Conservation (phyloP, 2,113 vertebrate species). For the Zosterops japonicus region DNA sequence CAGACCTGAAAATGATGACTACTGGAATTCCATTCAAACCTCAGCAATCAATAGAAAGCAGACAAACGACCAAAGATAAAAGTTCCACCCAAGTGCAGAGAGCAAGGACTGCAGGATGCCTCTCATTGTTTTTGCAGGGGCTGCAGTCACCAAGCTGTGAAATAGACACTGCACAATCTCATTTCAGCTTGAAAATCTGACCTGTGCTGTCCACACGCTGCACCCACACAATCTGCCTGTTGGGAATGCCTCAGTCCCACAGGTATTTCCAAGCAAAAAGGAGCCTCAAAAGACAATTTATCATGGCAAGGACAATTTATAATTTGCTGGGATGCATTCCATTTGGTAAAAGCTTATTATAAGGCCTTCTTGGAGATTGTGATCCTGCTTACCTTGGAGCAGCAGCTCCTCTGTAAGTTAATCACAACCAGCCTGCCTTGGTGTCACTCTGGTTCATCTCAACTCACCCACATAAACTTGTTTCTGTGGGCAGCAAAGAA, state of each 20-base stretch:
- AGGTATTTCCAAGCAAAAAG: background rate
- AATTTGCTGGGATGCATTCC: background rate
- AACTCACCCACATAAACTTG: background rate
- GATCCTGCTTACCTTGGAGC: background rate
- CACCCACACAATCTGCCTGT: background rate
- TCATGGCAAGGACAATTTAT: background rate
- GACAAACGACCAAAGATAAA: slow-evolving; percentile 39
- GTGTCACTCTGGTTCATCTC: background rate
- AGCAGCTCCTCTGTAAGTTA: background rate
- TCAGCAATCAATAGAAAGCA: slow-evolving; percentile 15
- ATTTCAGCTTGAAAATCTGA: background rate
- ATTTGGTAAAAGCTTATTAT: background rate
- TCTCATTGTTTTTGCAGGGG: slow-evolving; percentile 1
- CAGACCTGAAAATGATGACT: slow-evolving; percentile 25
- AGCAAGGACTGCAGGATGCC: background rate
- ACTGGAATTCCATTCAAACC: slow-evolving; percentile 37
- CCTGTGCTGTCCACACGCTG: background rate
- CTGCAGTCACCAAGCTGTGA: slow-evolving; percentile 11
- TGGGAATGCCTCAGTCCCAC: background rate
- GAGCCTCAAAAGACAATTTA: background rate
- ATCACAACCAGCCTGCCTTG: background rate
- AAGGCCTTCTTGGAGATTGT: background rate
- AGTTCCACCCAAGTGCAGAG: slow-evolving; percentile 5
- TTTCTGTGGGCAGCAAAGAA: background rate
- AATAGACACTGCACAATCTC: background rate